phyloP scores from a whole-genome alignment of 2,888 invertebrate species.

The Tetragonula carbonaria region DNA sequence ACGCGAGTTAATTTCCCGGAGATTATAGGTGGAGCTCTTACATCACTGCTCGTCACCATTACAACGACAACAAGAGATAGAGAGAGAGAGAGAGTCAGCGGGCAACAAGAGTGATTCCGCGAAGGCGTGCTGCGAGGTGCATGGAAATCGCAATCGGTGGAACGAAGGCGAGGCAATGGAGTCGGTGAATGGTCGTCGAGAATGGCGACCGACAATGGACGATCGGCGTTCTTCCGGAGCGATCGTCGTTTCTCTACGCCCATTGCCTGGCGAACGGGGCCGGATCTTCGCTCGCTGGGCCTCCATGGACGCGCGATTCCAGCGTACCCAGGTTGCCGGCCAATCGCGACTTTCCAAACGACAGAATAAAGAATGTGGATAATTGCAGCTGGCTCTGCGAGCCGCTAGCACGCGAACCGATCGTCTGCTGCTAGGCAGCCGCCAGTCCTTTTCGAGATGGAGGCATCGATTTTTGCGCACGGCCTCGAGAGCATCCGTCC shows the following conservation, averaged over 20 bases:
- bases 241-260: slow-evolving; percentile 64
- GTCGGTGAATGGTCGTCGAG: slow-evolving; percentile 68
- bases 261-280: slow-evolving; percentile 72
- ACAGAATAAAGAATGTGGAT: slow-evolving; percentile 53
- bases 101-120: not conserved
- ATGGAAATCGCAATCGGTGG: slow-evolving; percentile 37
- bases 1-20: slow-evolving; percentile 18
- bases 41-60: slow-evolving; percentile 37
- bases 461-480: slow-evolving; percentile 45
- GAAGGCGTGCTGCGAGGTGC: slow-evolving; percentile 61
- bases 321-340: slow-evolving; percentile 59
- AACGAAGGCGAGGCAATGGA: slow-evolving; percentile 60
- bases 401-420: slow-evolving; percentile 59
- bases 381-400: slow-evolving; percentile 40
- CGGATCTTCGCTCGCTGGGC: slow-evolving; percentile 81
- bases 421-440: not conserved
- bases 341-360: slow-evolving; percentile 71
- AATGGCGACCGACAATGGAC: slow-evolving; percentile 73
- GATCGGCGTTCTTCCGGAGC: slow-evolving; percentile 76
- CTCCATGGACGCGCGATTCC: slow-evolving; percentile 71
- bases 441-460: slow-evolving; percentile 45
- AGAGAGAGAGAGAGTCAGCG: not conserved
- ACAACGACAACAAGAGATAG: slow-evolving; percentile 1
- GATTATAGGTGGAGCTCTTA: slow-evolving; percentile 56
- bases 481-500: slow-evolving; percentile 11